A percentile compares a stretch with the other conserved stretches of the same genome.
Conservation (phyloP, 1,140 invertebrate species). For the Cephus cinctus region DNA sequence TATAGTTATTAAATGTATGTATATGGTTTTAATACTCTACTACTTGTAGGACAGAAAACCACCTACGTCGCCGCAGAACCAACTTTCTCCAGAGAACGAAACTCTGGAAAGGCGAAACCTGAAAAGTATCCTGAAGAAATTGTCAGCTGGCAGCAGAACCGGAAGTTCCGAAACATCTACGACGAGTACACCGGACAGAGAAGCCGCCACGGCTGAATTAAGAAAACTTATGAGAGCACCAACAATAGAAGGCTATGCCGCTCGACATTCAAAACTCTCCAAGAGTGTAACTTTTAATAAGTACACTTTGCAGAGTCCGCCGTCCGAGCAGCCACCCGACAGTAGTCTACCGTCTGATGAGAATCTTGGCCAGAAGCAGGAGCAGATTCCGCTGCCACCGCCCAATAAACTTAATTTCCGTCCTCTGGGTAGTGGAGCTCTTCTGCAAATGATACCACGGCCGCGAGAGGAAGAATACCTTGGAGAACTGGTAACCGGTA, state of each 20-base stretch:
- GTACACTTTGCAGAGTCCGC: conserved; percentile 77
- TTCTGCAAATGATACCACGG: conserved; percentile 39
- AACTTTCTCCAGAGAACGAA: conserved; percentile 74
- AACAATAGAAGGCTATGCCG: conserved; percentile 82
- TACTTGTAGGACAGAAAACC: conserved; percentile 19
- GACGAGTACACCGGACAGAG: conserved; percentile 44
- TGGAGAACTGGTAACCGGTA: conserved; percentile 70
- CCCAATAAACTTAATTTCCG: conserved; percentile 52
- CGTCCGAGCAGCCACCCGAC: conserved; percentile 48
- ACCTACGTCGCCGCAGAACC: conserved; percentile 26
- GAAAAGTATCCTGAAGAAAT: conserved; percentile 82
- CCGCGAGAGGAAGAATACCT: conserved; percentile 70
- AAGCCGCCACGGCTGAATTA: conserved; percentile 58
- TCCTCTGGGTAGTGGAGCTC: conserved; percentile 45
- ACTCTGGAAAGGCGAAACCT: conserved; percentile 77
- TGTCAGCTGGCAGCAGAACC: conserved; percentile 64
- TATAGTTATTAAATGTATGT: background rate
- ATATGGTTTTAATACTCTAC: background rate
- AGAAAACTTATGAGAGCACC: conserved; percentile 72
- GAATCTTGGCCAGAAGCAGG: conserved; percentile 24
- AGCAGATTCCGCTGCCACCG: conserved; percentile 44
- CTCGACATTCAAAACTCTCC: conserved; percentile 80
- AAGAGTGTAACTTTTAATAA: conserved; percentile 88
- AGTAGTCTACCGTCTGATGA: conserved; percentile 3
- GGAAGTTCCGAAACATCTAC: conserved; percentile 49